A percentile compares a stretch with the other conserved stretches of the same genome.
phyloP scores from a whole-genome alignment of 2,113 vertebrate species.

The Gymnarchus niloticus region DNA sequence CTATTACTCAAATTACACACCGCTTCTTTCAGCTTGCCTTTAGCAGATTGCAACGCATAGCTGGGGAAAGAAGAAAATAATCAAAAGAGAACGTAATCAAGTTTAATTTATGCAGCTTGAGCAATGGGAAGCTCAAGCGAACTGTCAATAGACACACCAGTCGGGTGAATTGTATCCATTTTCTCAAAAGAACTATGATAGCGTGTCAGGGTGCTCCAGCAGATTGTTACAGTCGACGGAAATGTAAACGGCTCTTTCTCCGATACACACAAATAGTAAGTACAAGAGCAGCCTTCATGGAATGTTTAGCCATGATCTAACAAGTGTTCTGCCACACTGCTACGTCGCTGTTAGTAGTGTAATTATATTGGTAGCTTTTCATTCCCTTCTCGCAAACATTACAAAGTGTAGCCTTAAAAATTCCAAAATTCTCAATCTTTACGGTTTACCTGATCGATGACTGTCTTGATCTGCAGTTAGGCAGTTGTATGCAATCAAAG shows the following conservation, averaged over 20 bases:
- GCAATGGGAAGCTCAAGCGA: background rate
- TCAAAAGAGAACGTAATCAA: background rate
- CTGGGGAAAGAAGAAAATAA: background rate
- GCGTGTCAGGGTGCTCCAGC: background rate
- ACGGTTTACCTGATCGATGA: background rate
- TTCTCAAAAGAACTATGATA: background rate
- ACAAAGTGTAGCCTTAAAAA: too few species aligned
- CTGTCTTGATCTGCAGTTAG: too few species aligned
- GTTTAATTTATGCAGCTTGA: background rate
- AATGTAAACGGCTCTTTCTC: background rate
- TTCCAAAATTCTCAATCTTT: too few species aligned
- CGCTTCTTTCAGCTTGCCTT: background rate
- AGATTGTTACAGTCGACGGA: background rate
- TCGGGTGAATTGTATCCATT: background rate
- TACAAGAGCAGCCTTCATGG: background rate
- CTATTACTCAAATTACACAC: background rate
- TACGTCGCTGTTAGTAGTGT: background rate
- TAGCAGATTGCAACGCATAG: background rate
- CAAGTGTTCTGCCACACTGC: background rate
- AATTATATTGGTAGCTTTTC: background rate
- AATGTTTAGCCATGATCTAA: background rate
- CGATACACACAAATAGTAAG: constrained; percentile 10
- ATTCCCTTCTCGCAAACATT: background rate
- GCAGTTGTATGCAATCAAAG: too few species aligned
- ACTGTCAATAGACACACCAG: background rate